These are phyloP conservation scores for Dastarcus helophoroides DNA, from an alignment of 2,888 invertebrate species.

Conservation along the genomic window DNA sequence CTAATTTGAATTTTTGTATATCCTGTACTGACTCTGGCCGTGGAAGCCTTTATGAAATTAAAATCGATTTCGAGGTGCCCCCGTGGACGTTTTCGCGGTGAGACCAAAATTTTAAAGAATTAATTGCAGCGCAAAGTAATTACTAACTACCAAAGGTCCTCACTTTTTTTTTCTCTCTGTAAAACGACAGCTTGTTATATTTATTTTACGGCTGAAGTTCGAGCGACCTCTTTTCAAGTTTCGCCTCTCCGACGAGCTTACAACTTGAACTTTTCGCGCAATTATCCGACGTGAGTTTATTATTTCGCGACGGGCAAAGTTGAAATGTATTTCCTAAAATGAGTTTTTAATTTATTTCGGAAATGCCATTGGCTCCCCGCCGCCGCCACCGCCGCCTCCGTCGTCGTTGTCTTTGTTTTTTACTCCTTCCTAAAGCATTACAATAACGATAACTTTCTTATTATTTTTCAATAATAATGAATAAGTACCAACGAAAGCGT, in stretches of 20 bases:
- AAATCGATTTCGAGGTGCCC: too few species aligned
- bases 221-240: constrained; percentile 1
- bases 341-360: constrained; percentile 11
- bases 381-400: constrained; percentile 29
- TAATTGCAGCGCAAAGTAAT: constrained; percentile 23
- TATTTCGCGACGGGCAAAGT: neutral
- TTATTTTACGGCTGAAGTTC: constrained; percentile 14
- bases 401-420: too few species aligned
- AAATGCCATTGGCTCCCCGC: constrained; percentile 32
- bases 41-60: too few species aligned
- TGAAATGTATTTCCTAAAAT: neutral
- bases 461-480: too few species aligned
- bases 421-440: too few species aligned
- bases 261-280: neutral
- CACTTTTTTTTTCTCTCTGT: constrained; percentile 12
- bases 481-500: too few species aligned
- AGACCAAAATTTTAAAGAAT: constrained; percentile 22
- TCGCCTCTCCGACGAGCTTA: neutral
- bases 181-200: constrained; percentile 15
- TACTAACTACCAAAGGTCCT: constrained; percentile 19
- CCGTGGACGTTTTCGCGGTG: too few species aligned
- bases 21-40: too few species aligned
- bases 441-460: too few species aligned
- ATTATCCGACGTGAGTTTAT: neutral
- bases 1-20: too few species aligned